phyloP scores from a whole-genome alignment of 1,140 invertebrate species.

The Dreissena rostriformis region DNA sequence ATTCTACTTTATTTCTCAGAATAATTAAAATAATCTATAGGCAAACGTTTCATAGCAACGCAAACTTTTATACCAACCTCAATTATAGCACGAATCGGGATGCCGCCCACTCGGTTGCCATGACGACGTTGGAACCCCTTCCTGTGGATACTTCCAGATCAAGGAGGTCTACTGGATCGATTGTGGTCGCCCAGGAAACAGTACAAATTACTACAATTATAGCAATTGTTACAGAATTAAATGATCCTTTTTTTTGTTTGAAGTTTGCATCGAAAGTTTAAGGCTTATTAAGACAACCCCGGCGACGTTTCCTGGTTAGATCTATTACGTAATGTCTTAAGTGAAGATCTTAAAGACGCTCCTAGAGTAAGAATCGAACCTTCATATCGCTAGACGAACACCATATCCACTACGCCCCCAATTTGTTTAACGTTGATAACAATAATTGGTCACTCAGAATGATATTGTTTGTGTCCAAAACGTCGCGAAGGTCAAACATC shows the following conservation, averaged over 20 bases:
- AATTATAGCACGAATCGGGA: slow-evolving; percentile 82
- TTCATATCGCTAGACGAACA: too few relatives aligned
- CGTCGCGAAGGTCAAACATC: too few relatives aligned
- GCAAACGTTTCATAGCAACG: background rate
- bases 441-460: background rate
- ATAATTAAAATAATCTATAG: background rate
- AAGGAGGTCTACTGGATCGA: slow-evolving; percentile 69
- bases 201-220: slow-evolving; percentile 11
- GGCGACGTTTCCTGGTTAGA: background rate
- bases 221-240: background rate
- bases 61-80: slow-evolving; percentile 82
- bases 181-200: slow-evolving; percentile 63
- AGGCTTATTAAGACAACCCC: background rate
- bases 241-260: background rate
- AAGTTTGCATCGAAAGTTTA: background rate
- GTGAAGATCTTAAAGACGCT: too few relatives aligned
- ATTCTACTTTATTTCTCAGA: background rate
- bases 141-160: slow-evolving; percentile 78
- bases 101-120: slow-evolving; percentile 71
- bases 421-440: too few relatives aligned
- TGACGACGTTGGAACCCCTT: slow-evolving; percentile 70
- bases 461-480: background rate
- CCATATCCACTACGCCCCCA: too few relatives aligned
- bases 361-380: too few relatives aligned
- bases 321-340: too few relatives aligned